A percentile compares a stretch with the other conserved stretches of the same genome.
phyloP scores from a whole-genome alignment of 2,888 invertebrate species.

The Chydorus sphaericus region DNA sequence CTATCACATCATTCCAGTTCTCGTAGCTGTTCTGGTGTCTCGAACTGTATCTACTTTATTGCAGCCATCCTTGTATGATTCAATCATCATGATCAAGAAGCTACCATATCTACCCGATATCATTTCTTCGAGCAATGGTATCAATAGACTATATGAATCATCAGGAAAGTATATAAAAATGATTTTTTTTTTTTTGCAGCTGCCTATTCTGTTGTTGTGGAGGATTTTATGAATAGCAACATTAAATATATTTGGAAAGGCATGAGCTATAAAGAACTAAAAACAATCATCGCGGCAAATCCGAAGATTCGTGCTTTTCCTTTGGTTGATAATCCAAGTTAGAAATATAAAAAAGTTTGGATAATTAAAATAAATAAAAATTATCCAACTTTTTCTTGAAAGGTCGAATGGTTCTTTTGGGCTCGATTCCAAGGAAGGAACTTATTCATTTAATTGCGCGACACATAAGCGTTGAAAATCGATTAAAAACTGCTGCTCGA shows the following conservation, averaged over 20 bases:
- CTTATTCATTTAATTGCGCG: conserved; percentile 72
- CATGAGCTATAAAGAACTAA: conserved; percentile 79
- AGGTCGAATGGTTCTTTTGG: conserved; percentile 66
- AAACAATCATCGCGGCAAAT: conserved; percentile 57
- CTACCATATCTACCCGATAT: conserved; percentile 93
- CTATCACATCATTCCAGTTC: conserved; percentile 87
- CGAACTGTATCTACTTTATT: conserved; percentile 88
- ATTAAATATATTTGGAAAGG: conserved; percentile 79
- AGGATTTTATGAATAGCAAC: conserved; percentile 93
- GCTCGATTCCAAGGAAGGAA: conserved; percentile 82
- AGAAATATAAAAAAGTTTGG: too few relatives aligned
- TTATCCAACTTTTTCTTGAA: background rate
- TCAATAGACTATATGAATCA: too few relatives aligned
- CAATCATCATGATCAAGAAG: conserved; percentile 93
- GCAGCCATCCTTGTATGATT: conserved; percentile 95
- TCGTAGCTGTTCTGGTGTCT: conserved; percentile 81
- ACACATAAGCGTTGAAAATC: conserved; percentile 67
- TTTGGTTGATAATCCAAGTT: conserved; percentile 57
- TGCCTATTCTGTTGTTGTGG: conserved; percentile 87
- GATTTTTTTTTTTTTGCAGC: too few relatives aligned
- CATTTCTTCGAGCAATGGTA: conserved; percentile 70
- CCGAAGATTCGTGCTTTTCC: conserved; percentile 69
- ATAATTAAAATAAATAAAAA: too few relatives aligned
- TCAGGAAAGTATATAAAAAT: too few relatives aligned
- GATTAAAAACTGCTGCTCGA: conserved; percentile 61